Conservation (phyloP, 2,888 invertebrate species). For the Rosalia funebris region DNA sequence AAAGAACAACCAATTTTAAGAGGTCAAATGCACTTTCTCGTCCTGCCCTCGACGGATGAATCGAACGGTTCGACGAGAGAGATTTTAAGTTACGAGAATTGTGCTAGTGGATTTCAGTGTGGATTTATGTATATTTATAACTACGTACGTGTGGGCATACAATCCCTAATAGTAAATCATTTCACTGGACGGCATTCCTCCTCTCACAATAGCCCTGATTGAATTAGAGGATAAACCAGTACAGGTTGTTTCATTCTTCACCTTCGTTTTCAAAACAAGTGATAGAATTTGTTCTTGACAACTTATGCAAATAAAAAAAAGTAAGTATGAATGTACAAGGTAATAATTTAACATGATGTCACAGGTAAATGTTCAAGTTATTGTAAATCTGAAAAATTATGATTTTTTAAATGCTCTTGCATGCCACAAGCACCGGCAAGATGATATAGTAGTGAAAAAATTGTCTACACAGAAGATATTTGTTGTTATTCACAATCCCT, state of each 20-base stretch:
- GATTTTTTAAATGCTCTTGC: no score
- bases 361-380: no score
- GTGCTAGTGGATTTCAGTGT: slow-evolving; percentile 22
- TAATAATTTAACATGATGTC: no score
- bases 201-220: slow-evolving; percentile 17
- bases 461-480: no score
- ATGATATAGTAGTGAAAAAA: no score
- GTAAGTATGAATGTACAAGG: no score
- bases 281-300: no score
- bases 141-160: slow-evolving; percentile 26
- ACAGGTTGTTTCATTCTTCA: slow-evolving; percentile 8
- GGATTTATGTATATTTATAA: slow-evolving; percentile 28
- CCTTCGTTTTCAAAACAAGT: neutral
- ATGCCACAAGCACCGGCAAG: no score
- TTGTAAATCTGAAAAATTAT: no score
- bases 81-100: slow-evolving; percentile 10
- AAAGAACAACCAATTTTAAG: slow-evolving; percentile 52
- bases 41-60: slow-evolving; percentile 17
- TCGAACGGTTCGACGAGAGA: slow-evolving; percentile 7
- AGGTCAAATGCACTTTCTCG: slow-evolving; percentile 56
- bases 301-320: no score
- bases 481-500: no score
- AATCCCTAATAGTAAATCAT: slow-evolving; percentile 33
- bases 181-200: slow-evolving; percentile 13
- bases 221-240: slow-evolving; percentile 3